Evolutionary conservation across 1,140 invertebrate species (phyloP).

Genomic region (Anoplophora glabripennis): DNA sequence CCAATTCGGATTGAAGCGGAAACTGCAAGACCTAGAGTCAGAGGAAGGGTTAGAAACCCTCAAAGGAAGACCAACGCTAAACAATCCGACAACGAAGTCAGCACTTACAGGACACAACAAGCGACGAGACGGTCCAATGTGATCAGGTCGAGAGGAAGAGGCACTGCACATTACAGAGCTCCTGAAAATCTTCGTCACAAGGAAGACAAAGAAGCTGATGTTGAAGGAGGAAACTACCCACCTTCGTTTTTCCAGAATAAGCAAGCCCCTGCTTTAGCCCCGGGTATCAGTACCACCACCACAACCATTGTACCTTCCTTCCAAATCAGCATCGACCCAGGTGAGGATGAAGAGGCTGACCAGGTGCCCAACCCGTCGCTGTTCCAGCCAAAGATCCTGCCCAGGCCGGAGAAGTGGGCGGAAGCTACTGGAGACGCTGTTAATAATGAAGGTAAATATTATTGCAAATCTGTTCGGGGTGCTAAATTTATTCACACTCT

Average conservation of each 20-base stretch:
- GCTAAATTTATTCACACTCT: too few species aligned
- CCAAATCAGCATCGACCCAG: conserved; percentile 44
- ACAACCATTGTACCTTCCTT: conserved; percentile 30
- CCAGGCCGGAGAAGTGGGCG: conserved; percentile 15
- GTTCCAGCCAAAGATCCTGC: conserved; percentile 31
- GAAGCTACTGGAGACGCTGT: conserved; percentile 14
- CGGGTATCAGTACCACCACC: too few species aligned
- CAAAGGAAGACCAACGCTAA: conserved; percentile 22
- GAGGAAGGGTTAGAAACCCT: conserved; percentile 36
- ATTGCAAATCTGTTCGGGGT: too few species aligned
- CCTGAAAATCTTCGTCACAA: conserved; percentile 33
- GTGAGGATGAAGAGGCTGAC: conserved; percentile 30
- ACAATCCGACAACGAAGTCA: conserved; percentile 22
- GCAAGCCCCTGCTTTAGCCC: conserved; percentile 21
- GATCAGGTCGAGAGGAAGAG: conserved; percentile 28
- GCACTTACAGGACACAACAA: conserved; percentile 23
- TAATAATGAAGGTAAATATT: conserved; percentile 11
- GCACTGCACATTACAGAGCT: conserved; percentile 36
- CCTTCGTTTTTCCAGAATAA: conserved; percentile 32
- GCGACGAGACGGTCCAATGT: conserved; percentile 25
- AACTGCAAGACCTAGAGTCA: conserved; percentile 27
- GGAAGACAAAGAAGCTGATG: conserved; percentile 34
- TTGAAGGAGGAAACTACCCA: conserved; percentile 45
- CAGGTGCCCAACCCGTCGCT: conserved; percentile 41
- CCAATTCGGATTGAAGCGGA: conserved; percentile 18